Evolutionary conservation across 2,888 invertebrate species (phyloP), one percentile per base, ranked within the genome.

Genomic region (Platycheirus rosarum): DNA sequence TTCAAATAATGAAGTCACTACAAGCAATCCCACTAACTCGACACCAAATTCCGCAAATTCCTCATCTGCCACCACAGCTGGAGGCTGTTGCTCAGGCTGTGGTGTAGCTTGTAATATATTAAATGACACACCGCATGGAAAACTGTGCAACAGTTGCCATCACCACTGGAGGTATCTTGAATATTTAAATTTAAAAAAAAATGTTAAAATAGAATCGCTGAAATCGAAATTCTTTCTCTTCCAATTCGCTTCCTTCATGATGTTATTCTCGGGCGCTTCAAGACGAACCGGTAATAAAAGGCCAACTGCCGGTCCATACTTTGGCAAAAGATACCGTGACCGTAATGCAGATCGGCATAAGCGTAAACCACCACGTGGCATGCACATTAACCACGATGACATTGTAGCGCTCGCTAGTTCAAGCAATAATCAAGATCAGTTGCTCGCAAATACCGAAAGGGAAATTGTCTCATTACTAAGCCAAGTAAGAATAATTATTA

Each of bases 361-460:
- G 91, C 95, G 97, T 89, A 96, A 96, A 90, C 96, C 98, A 88
- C 98, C 98, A 84, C 95, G 96, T 88, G 98, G 98, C 91, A 97
- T 98, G 95, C 97, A 97, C 93, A 96, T 98, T 92, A 97, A 97
- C 93, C 96, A 97, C 92, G 98, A 98, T 91, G 98, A 98, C 93
- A 93, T 98, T 91, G 95, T 97, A 86, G 94, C 96, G 87, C 94
- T 98, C 93, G 97, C 97, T 82, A 88, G 88, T 85, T 87, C 89
- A 79, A 88, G 87, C 85, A 86, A 86, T 85, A 89, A 88, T 87
- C 88, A 89, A 88, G 95, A 96, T 87, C 94, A 94, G 89, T 95
- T 97, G 92, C 94, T 98, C 88, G 95, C 95, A 92, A 95, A 96
- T 88, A 95, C 97, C 93, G 98, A 98, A 91, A 94, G 97, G 89